A percentile compares a stretch with the other conserved stretches of the same genome.
Conservation (phyloP, 2,888 invertebrate species). For the Cynaeus angustus region DNA sequence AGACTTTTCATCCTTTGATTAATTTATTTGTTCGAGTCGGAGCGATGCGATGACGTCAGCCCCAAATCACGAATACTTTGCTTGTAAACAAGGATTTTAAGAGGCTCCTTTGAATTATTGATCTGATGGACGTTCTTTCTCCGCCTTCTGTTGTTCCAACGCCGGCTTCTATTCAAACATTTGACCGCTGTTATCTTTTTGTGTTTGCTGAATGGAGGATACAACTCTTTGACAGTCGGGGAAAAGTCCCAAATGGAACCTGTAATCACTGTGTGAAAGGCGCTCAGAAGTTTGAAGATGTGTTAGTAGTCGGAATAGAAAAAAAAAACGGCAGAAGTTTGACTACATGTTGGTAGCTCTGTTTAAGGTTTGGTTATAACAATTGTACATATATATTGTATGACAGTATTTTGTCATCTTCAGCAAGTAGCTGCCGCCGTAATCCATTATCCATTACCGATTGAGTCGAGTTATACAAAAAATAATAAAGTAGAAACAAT, state of each 20-base stretch:
- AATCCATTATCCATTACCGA: too few relatives aligned
- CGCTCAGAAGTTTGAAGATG: not conserved
- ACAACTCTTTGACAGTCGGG: slow-evolving; percentile 13
- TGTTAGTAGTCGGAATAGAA: too few relatives aligned
- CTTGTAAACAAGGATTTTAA: slow-evolving; percentile 1
- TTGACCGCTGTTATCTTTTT: slow-evolving; percentile 20
- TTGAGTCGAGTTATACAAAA: too few relatives aligned
- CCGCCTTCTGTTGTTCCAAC: not conserved
- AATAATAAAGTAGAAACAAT: not conserved
- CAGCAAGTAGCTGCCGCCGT: too few relatives aligned
- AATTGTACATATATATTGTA: too few relatives aligned
- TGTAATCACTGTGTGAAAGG: not conserved
- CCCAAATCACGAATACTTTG: not conserved
- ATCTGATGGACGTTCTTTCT: not conserved
- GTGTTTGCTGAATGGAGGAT: slow-evolving; percentile 26
- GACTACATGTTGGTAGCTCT: too few relatives aligned
- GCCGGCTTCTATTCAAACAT: slow-evolving; percentile 8
- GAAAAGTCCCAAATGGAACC: not conserved
- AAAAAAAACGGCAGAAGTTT: too few relatives aligned
- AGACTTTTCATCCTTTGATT: slow-evolving; percentile 1
- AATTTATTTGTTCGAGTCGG: not conserved
- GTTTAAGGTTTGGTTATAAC: too few relatives aligned
- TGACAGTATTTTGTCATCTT: too few relatives aligned
- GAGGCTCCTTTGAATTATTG: not conserved
- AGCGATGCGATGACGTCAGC: not conserved